Base-by-base conservation (phyloP, 2,888 invertebrate genomes). In the Barypeithes pellucidus region DNA sequence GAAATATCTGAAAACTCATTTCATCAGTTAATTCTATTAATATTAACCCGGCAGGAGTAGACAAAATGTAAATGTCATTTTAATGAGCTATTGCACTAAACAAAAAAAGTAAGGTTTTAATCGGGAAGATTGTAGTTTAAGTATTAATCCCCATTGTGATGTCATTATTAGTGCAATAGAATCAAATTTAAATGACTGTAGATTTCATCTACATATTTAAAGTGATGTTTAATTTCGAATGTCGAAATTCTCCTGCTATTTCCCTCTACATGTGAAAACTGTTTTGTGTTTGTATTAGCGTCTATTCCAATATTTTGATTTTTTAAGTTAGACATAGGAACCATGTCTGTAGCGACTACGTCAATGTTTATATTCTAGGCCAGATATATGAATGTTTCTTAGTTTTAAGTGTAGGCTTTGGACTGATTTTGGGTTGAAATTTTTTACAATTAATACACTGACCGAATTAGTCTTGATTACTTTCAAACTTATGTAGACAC, bases 1-100 rank as follows among this genome's bases (percentile, higher is more conserved):
- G 94, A 98, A 98, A 86, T 95, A 95, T 86, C 89, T 98, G 80
- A 96, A 96, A 87, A 92, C 92, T 76, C 98, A 97, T 88, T 97
- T 97, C 86, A 87, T 90, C 82, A 89, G 90, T 81, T 91, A 89
- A 88, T 77, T 76, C 33, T 22, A 14, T 43, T 36, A 47, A 22
- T 60, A 5, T 20, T 41, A 41, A 22, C 9, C 63, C 18, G 18
- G 54, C 39, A 57, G 41, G 62, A 43, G 54, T 54, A 16, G 54
- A 18, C 54, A 57, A 57, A n/a, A 33, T 18, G 33, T 33, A 12
- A 57, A 57, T 33, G 33, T n/a, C 54, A 16, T 33, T 57, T 57
- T 57, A 33, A 33, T 57, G n/a, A 33, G 3, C 18, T 57, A 36
- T 33, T 57, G 54, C 33, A 33, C 54, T 33, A 29, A 1, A 29